Evolutionary conservation across 2,113 vertebrate genomes (phyloP), one percentile per base, ranked within the genome.

Genomic region (Campylomormyrus tamandua): DNA sequence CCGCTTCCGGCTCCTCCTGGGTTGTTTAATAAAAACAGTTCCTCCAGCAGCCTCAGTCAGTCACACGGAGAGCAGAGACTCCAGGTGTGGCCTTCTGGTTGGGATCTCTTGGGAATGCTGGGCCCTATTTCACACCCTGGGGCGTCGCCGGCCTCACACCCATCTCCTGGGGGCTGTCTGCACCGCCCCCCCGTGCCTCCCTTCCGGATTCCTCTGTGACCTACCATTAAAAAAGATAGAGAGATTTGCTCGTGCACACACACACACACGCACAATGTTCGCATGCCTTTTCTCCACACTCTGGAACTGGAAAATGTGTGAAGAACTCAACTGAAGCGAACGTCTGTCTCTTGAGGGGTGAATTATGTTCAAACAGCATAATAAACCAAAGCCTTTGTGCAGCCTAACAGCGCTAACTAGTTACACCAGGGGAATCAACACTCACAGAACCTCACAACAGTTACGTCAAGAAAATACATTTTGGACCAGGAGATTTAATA

Each of bases 131-230:
- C 45, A 87, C 89, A 52, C 85, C 80, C 85, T 48, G 52, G 58
- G 84, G 10, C 3, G 42, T 74, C 45, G 35, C 27, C 1, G 70
- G 53, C 45, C 89, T 48, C 27, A 21, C 42, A 4, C 89, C 19
- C 6, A 3, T 13, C 27, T 15, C 21, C 85, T 53, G 84, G 11
- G 70, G n/a, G 56, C 89, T 9, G 10, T 52, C 84, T 0, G 48
- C 42, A 42, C 88, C 90, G 87, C 96, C 93, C 74, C 94, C 95
- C 46, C 91, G 94, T 4, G 92, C 87, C 90, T 92, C 94, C 88
- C 90, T 92, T 90, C 93, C 95, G 84, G 93, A 92, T 89, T 96
- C 95, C 31, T 93, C 92, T 42, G 89, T 92, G 85, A 91, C 91
- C 89, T 94, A 94, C 93, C 93, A 93, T 80, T 48, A 90, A 93